These are phyloP conservation scores for Cyrtorhinus lividipennis DNA, from an alignment of 1,140 invertebrate genomes.

Conservation along the genomic window DNA sequence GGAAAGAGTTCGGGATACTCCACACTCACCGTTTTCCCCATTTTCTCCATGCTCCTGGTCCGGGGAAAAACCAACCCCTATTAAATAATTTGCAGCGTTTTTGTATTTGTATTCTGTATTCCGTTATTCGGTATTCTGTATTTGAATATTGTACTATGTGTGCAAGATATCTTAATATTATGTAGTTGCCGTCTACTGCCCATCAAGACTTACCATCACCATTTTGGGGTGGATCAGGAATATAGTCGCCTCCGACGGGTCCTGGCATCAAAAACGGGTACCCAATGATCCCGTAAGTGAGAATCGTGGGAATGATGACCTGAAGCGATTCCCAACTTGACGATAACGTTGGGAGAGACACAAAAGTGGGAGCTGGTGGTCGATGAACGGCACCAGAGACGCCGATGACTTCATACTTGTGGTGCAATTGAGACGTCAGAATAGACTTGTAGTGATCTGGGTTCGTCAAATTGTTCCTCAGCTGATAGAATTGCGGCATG, in stretches of 20 bases:
- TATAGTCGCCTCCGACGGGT: constrained; percentile 70
- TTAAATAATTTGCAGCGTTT: too few species aligned
- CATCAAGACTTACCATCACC: neutral
- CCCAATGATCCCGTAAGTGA: constrained; percentile 73
- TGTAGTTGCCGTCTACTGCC: too few species aligned
- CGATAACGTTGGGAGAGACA: constrained; percentile 68
- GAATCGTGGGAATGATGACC: constrained; percentile 62
- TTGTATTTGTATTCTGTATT: too few species aligned
- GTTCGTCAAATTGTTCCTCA: constrained; percentile 50
- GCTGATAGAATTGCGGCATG: constrained; percentile 68
- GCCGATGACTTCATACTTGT: constrained; percentile 54
- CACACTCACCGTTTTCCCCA: too few species aligned
- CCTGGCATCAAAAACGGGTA: constrained; percentile 87
- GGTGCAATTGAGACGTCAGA: constrained; percentile 37
- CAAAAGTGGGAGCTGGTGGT: constrained; percentile 70
- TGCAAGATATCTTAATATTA: too few species aligned
- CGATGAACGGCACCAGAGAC: constrained; percentile 66
- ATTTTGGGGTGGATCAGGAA: constrained; percentile 17
- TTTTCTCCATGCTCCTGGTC: too few species aligned
- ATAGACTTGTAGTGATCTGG: constrained; percentile 66
- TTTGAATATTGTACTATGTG: too few species aligned
- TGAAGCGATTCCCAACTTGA: constrained; percentile 81
- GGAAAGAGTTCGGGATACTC: too few species aligned
- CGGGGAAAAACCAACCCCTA: too few species aligned
- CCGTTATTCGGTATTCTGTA: too few species aligned